Base-by-base conservation (phyloP, 2,113 vertebrate genomes). In the Ptilorrhoa leucosticta region DNA sequence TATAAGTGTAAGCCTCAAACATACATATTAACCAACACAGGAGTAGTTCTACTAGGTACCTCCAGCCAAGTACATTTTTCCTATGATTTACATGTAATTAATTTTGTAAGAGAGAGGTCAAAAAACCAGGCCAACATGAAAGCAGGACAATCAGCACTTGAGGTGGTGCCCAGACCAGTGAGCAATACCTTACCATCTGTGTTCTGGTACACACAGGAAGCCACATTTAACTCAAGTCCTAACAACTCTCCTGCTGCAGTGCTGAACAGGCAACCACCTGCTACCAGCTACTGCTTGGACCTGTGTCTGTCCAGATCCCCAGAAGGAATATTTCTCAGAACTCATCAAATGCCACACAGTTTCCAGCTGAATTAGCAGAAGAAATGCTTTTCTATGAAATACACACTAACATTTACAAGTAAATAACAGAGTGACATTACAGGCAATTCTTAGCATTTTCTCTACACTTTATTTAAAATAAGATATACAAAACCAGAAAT, bases 131-230 rank as follows among this genome's bases (percentile, higher is more conserved):
- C 44, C 39, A 69, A 35, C 16, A 15, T 8, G 19, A 69, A 84
- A 75, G 37, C 21, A 56, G 17, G 33, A 56, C 84, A 50, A 57
- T 51, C 8, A 84, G 12, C 54, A 30, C 42, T 40, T 48, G 28
- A 63, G 37, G 14, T 84, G 14, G 9, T 90, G 50, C 54, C 81
- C 54, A 65, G 42, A 64, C 13, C 14, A 23, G 24, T 6, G 48
- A 77, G 53, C 0, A 2, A 6, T 27, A 82, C 4, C 21, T 68
- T 78, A 47, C 14, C 0, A 0, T 30, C 65, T 28, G 4, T 21
- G 33, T 20, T 54, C 57, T 39, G 42, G 39, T 13, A 50, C 0
- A 1, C 53, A 20, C 39, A 71, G 15, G 20, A 79, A 90, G 83
- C 39, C 60, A 48, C 19, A 42, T 42, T 83, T 54, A 15, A 71